A percentile compares a stretch with the other conserved stretches of the same genome.
Evolutionary conservation across 1,140 invertebrate genomes (phyloP).

Genomic region (Drosophila carrolli): DNA sequence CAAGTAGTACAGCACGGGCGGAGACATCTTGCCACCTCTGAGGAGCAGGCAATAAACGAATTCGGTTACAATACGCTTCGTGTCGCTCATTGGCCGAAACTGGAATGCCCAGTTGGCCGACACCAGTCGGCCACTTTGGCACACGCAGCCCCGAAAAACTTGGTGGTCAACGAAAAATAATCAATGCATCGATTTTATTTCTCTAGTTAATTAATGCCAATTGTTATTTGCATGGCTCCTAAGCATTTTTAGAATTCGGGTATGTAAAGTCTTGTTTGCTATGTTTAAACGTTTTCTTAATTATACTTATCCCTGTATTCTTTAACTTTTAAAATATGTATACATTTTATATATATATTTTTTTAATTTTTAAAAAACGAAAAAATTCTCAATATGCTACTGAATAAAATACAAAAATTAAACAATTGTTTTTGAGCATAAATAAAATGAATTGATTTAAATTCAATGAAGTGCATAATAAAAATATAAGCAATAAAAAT

Average conservation of each 20-base stretch:
- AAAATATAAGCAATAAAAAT: too few relatives aligned
- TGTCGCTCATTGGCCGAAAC: slow-evolving; percentile 63
- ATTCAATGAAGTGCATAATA: too few relatives aligned
- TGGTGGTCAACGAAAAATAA: slow-evolving; percentile 46
- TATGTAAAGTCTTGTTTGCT: too few relatives aligned
- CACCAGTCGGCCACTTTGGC: slow-evolving; percentile 1
- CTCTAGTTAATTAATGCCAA: slow-evolving; percentile 58
- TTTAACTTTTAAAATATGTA: too few relatives aligned
- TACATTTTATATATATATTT: too few relatives aligned
- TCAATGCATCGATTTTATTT: slow-evolving; percentile 71
- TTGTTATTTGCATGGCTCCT: slow-evolving; percentile 20
- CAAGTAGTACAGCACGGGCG: slow-evolving; percentile 87
- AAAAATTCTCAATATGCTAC: too few relatives aligned
- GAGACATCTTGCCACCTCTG: slow-evolving; percentile 85
- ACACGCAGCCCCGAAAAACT: slow-evolving; percentile 10
- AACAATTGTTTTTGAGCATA: too few relatives aligned
- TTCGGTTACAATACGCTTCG: slow-evolving; percentile 81
- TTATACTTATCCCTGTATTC: too few relatives aligned
- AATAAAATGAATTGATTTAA: too few relatives aligned
- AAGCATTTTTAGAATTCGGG: background rate
- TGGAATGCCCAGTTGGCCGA: slow-evolving; percentile 31
- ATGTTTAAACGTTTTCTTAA: too few relatives aligned
- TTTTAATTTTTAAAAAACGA: too few relatives aligned
- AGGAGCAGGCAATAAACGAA: slow-evolving; percentile 83
- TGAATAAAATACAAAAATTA: too few relatives aligned